phyloP scores from a whole-genome alignment of 2,797 vertebrate species.

The Picus viridis region DNA sequence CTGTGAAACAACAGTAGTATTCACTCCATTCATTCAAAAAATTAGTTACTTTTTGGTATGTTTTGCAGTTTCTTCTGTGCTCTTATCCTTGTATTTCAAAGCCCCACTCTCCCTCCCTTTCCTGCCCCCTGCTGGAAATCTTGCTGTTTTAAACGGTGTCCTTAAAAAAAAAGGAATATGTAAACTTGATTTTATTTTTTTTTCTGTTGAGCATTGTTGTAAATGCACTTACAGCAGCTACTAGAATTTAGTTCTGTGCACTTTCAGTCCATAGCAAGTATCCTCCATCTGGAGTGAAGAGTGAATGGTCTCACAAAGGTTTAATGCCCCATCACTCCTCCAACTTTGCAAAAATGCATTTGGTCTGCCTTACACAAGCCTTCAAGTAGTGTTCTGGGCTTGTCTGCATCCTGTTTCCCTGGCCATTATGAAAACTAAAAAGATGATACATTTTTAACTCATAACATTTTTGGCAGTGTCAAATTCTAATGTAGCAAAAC shows the following conservation, averaged over 20 bases:
- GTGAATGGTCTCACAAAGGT: not conserved
- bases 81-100: not conserved
- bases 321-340: not conserved
- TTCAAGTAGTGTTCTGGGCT: not conserved
- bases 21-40: not conserved
- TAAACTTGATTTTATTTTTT: not conserved
- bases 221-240: not conserved
- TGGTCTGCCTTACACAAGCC: not conserved
- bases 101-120: not conserved
- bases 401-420: not conserved
- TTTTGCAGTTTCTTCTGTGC: not conserved
- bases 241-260: not conserved
- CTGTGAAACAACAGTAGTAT: not conserved
- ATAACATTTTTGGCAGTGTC: not conserved
- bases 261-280: not conserved
- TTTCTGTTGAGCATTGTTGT: accelerated
- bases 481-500: not conserved
- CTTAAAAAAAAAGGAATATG: not conserved
- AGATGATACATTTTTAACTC: not conserved
- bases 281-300: not conserved
- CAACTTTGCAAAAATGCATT: not conserved
- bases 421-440: not conserved
- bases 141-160: not conserved
- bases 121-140: not conserved
- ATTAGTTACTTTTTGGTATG: not conserved